Evolutionary conservation across 2,797 vertebrate species (phyloP), one percentile per base, ranked within the genome.

Genomic region (Falco novaeseelandiae): DNA sequence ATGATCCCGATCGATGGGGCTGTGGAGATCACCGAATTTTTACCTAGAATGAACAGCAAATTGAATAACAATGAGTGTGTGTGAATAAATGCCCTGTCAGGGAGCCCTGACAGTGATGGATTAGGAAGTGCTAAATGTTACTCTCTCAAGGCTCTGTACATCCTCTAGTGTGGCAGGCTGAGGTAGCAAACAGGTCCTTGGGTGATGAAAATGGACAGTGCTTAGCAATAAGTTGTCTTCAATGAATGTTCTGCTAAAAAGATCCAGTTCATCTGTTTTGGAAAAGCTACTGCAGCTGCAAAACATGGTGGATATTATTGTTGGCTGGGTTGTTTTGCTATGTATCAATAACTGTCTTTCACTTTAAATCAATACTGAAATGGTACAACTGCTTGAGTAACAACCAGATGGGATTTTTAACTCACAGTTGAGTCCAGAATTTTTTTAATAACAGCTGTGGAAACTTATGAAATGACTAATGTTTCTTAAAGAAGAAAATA

Each of bases 81-180:
- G 98, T 99, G 99, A 99, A 98, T 98, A 98, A 99, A 98, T 98
- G 97, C 98, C 98, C 98, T 99, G 99, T 99, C 99, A 98, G 98
- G 97, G 94, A 89, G 97, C 92, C 89, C 96, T 98, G 99, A 98
- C 99, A 98, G 98, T 99, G 99, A 99, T 98, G 98, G 98, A 99
- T 99, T 97, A 98, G 98, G 90, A 96, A 96, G 97, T 98, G 98
- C 97, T 96, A 87, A 90, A 38, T 73, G 95, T 87, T 97, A 72
- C 98, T 98, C 98, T 97, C 94, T 95, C 97, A 94, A 84, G 95
- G 80, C 95, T 91, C 94, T 59, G 78, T 40, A 14, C 83, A 67
- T 96, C 97, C 97, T 96, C 93, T 52, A 55, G 90, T 14, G 93
- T 83, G 98, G 98, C 97, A 96, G 97, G 95, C 91, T 91, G 87